Evolutionary conservation across 2,113 vertebrate genomes (phyloP).

Genomic region (Platysteira castanea): DNA sequence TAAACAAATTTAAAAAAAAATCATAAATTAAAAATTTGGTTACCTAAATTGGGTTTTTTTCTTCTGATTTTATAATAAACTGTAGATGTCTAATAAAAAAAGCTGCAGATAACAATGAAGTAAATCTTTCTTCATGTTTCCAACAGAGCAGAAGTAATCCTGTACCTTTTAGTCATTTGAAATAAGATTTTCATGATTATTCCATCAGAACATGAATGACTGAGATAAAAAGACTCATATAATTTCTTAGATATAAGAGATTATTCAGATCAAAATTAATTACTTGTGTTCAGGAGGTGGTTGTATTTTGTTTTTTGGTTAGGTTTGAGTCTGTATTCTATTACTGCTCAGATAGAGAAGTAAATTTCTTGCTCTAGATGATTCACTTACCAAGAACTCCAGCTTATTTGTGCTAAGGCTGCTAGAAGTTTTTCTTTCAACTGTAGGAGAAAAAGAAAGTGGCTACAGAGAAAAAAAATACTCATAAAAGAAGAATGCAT

Average conservation of each 20-base stretch:
- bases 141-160: neutral
- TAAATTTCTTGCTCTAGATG: neutral
- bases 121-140: neutral
- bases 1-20: neutral
- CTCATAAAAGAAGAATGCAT: neutral
- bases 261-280: neutral
- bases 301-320: neutral
- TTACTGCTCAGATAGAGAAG: neutral
- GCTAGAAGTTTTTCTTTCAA: neutral
- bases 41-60: neutral
- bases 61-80: neutral
- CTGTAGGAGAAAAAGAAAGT: neutral
- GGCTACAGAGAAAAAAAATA: no score
- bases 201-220: neutral
- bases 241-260: neutral
- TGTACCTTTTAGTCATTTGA: neutral
- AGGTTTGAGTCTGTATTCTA: neutral
- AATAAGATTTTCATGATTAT: neutral
- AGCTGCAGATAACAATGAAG: neutral
- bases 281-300: neutral
- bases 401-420: neutral
- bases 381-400: neutral
- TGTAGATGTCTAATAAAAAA: neutral
- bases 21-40: neutral
- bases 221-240: neutral